Base-by-base conservation (phyloP, 1,140 invertebrate species). In the Heterodera carotae region DNA sequence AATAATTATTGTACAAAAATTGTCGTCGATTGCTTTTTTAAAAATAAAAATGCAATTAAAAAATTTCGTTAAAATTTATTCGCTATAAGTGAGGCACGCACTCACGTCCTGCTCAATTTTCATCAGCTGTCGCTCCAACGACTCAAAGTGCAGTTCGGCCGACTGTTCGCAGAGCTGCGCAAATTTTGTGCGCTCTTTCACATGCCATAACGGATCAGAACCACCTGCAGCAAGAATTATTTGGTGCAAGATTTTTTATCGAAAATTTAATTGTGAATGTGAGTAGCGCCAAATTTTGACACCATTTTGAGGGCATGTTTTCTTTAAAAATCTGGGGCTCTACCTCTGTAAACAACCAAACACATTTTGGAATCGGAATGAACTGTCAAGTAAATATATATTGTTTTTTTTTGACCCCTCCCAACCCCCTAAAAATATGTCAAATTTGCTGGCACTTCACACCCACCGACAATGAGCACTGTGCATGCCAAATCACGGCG, bases 131-230 rank as follows among this genome's bases (percentile, higher is more conserved):
- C 92, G 91, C 79, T 96, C 94, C 66, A 95, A 90, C 83, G 92
- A 90, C 2, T 92, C 90, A 89, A 97, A 96, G 90, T 97, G 95
- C 86, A 96, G 94, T 89, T 97, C 95, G 53, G 90, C 90, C 33
- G 90, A 90, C 76, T 88, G 87, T 73, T 90, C 88, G 85, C 91
- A 91, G 7, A 91, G 84, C 71, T 82, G 82, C 31, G 89, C 86
- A 88, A 91, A 91, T 25, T 89, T 89, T 90, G 92, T 92, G 34
- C 92, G 92, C 69, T 93, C 90, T 31, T 91, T 92, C 27, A 92
- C 92, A 83, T 92, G 93, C 82, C 90, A 90, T 80, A 92, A 92
- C 79, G 93, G 90, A 84, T 91, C 91, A 66, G 22, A 66, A 1
- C 62, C 48, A 53, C 18, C 48, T 53, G 48, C 7, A n/a, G 22